Evolutionary conservation across 2,888 invertebrate genomes (phyloP).

Genomic region (Ellobium chinense): DNA sequence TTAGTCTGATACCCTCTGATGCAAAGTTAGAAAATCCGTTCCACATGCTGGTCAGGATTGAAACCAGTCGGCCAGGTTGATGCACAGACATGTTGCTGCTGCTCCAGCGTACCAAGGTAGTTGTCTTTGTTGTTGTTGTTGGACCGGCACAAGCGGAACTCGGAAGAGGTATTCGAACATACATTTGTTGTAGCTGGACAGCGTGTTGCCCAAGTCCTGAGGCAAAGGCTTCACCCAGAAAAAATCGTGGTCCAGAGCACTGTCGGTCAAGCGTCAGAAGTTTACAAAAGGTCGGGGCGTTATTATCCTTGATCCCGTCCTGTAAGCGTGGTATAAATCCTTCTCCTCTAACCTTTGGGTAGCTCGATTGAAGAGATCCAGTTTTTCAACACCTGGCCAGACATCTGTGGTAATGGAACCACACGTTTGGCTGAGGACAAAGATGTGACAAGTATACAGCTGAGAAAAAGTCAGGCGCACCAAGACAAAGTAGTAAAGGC

Average conservation of each 20-base stretch:
- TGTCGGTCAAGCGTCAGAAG: constrained; percentile 22
- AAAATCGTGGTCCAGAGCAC: constrained; percentile 87
- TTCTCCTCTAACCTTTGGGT: no score
- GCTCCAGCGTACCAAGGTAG: no score
- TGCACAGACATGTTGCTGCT: constrained; percentile 3
- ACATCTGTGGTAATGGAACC: constrained; percentile 94
- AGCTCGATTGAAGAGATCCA: constrained; percentile 94
- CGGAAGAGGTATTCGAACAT: constrained; percentile 9
- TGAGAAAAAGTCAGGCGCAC: no score
- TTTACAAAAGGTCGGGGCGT: no score
- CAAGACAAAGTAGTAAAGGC: no score
- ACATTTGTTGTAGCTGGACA: constrained; percentile 8
- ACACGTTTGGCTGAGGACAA: constrained; percentile 96
- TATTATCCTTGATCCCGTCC: no score
- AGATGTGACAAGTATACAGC: no score
- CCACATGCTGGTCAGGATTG: constrained; percentile 75
- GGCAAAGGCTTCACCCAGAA: constrained; percentile 98
- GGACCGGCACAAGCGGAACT: neutral
- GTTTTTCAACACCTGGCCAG: constrained; percentile 92
- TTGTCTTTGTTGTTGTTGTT: no score
- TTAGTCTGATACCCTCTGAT: no score
- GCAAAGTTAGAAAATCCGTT: constrained; percentile 72
- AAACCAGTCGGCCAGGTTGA: constrained; percentile 38
- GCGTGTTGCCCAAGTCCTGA: constrained; percentile 13
- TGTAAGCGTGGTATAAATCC: no score